Base-by-base conservation (phyloP, 2,888 invertebrate genomes). In the Rapana venosa region DNA sequence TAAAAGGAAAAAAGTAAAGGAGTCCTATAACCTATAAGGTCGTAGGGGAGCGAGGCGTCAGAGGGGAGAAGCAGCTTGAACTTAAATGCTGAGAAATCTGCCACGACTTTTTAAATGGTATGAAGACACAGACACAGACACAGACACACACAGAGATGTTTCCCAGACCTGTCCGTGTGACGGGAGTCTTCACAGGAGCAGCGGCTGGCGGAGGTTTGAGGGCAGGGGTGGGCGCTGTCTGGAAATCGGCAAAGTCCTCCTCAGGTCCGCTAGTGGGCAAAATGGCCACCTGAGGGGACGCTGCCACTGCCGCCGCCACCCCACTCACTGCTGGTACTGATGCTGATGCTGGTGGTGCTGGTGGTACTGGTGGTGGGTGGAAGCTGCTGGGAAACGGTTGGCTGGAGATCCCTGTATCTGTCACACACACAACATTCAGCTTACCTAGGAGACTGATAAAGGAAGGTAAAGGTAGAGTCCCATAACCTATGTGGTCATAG, bases 241-340 rank as follows among this genome's bases (percentile, higher is more conserved):
- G 95, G 89, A 95, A 95, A 91, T 95, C 95, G 70, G 94, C 94
- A 93, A 95, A 95, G 87, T 95, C 95, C 91, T 95, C 95, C 84
- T 95, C 94, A 17, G 90, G 93, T 66, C 89, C 92, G 32, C 30
- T 88, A n/a, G 90, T 84, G 47, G 87, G 84, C 26, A 88, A n/a
- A 26, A 83, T 61, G 56, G 56, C 58, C 17, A 61, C 87, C 47
- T 30, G 77, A 61, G 61, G 88, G n/a, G 87, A 87, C 88, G 35
- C 87, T 87, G n/a, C n/a, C 30, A 30, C 74, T 79, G 15, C 32
- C 11, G 77, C 47, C 47, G 4, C 47, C 8, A 8, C 8, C 2
- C 47, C 8, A 2, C 47, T 47, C 47, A 47, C 47, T 47, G 47
- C 47, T 47, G n/a, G n/a, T n/a, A n/a, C n/a, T n/a, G n/a, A n/a